Percentiles rank a stretch among this genome's conserved stretches.
phyloP scores from a whole-genome alignment of 2,113 vertebrate species.

The Pandion haliaetus region DNA sequence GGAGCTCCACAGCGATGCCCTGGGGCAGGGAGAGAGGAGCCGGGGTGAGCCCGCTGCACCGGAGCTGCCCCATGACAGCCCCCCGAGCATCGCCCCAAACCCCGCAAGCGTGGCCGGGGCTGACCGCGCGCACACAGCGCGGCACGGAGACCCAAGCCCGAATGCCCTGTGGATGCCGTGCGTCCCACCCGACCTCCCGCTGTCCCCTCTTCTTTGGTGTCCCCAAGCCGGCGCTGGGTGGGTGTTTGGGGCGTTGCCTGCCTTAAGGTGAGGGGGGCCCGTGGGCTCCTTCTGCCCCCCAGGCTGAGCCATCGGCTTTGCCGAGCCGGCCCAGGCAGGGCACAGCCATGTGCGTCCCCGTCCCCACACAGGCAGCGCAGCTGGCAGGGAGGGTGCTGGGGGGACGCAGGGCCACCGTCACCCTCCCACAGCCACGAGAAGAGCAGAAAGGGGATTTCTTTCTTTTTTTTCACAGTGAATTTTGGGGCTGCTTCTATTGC shows the following conservation, averaged over 20 bases:
- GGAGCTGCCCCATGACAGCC: background rate
- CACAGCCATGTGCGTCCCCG: background rate
- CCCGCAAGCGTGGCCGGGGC: background rate
- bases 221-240: background rate
- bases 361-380: background rate
- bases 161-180: background rate
- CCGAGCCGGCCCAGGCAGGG: background rate
- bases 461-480: background rate
- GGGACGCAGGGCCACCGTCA: rapidly evolving
- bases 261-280: background rate
- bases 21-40: slow-evolving; percentile 58
- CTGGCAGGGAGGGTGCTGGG: background rate
- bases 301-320: background rate
- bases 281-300: background rate
- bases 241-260: background rate
- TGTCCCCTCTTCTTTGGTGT: background rate
- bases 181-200: background rate
- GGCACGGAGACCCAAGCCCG: background rate
- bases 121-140: background rate
- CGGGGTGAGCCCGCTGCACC: background rate
- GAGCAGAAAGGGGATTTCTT: background rate
- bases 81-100: background rate
- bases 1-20: slow-evolving; percentile 90
- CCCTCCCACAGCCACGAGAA: background rate
- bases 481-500: background rate